phyloP scores from a whole-genome alignment of 2,888 invertebrate genomes.

The Gari tellinella region DNA sequence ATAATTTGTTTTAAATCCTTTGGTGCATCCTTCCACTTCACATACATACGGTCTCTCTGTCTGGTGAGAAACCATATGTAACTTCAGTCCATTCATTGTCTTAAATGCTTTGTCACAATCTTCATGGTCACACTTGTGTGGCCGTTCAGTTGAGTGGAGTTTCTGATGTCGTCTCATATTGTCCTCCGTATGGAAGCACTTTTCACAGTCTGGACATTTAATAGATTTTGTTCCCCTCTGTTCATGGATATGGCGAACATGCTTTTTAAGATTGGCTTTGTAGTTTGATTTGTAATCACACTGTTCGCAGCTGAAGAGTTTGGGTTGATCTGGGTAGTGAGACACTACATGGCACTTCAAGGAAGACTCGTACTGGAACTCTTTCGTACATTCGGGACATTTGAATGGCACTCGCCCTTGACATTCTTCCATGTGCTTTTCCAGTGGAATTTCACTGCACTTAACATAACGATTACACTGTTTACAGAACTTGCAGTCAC shows the following conservation, averaged over 20 bases:
- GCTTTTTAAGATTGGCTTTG: slow-evolving; percentile 80
- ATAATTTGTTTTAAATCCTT: slow-evolving; percentile 77
- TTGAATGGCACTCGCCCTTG: slow-evolving; percentile 78
- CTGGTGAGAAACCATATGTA: slow-evolving; percentile 78
- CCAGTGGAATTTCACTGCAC: slow-evolving; percentile 73
- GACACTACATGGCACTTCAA: slow-evolving; percentile 78
- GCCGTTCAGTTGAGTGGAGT: slow-evolving; percentile 75
- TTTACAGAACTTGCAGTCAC: slow-evolving; percentile 80
- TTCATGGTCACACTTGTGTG: slow-evolving; percentile 73
- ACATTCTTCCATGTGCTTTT: slow-evolving; percentile 79
- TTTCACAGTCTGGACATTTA: slow-evolving; percentile 75
- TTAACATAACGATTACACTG: slow-evolving; percentile 79
- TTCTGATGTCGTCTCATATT: slow-evolving; percentile 79
- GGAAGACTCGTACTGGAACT: slow-evolving; percentile 82
- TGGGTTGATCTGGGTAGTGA: slow-evolving; percentile 79
- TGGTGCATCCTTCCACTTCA: slow-evolving; percentile 78
- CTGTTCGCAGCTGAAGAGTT: slow-evolving; percentile 75
- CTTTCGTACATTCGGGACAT: slow-evolving; percentile 80
- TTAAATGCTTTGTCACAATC: slow-evolving; percentile 80
- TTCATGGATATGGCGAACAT: slow-evolving; percentile 77
- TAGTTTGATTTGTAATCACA: slow-evolving; percentile 80
- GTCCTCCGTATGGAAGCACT: slow-evolving; percentile 79
- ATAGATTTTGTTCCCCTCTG: slow-evolving; percentile 58
- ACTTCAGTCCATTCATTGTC: slow-evolving; percentile 73
- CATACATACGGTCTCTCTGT: slow-evolving; percentile 75